Percentiles rank a stretch among this genome's conserved stretches.
Evolutionary conservation across 2,797 vertebrate genomes (phyloP).

Genomic region (Spatula versicolor): DNA sequence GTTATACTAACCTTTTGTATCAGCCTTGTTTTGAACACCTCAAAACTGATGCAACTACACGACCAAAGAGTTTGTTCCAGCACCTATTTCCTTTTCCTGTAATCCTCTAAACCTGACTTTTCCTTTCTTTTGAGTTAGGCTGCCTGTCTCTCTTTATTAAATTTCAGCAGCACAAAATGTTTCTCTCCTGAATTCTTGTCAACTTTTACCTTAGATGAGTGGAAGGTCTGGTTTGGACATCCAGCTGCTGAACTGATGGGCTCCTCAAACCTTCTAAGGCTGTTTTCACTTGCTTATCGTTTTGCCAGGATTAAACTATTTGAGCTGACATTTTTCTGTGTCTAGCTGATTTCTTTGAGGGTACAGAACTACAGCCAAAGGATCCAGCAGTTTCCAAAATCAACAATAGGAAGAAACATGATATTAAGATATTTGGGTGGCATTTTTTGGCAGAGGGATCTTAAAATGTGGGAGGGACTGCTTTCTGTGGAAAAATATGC

Average conservation of each 20-base stretch:
- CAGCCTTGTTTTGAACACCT: slow-evolving; percentile 29
- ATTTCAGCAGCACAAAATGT: background rate
- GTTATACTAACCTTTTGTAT: slow-evolving; percentile 28
- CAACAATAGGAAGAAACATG: background rate
- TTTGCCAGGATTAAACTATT: background rate
- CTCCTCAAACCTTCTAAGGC: background rate
- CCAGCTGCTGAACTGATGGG: background rate
- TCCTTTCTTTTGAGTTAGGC: background rate
- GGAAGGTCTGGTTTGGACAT: background rate
- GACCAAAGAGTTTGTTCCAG: background rate
- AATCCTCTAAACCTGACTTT: background rate
- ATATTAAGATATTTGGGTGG: background rate
- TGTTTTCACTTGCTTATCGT: background rate
- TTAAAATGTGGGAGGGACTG: background rate
- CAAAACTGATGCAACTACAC: background rate
- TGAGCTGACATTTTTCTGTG: background rate
- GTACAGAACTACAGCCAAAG: background rate
- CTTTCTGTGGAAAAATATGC: rapidly evolving
- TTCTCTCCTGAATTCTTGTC: background rate
- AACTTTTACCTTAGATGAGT: background rate
- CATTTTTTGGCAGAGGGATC: background rate
- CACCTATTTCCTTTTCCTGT: background rate
- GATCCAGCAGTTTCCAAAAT: background rate
- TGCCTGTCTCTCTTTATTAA: background rate
- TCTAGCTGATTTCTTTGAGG: background rate